These are phyloP conservation scores for Kryptopterus vitreolus DNA, from an alignment of 2,797 vertebrate genomes.

Conservation along the genomic window DNA sequence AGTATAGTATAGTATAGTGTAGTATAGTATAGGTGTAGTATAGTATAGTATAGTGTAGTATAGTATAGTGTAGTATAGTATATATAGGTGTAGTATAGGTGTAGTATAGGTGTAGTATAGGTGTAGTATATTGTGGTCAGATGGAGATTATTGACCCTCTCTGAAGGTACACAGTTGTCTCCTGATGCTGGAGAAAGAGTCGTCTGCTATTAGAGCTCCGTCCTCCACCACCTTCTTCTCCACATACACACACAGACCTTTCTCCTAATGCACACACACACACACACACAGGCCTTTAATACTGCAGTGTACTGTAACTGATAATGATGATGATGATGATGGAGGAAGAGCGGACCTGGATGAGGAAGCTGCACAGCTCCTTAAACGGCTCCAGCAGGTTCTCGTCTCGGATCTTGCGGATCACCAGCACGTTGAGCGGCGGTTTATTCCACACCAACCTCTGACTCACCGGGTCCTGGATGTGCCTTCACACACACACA, in stretches of 20 bases:
- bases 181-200: conserved; percentile 72
- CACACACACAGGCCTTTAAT: not conserved
- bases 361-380: conserved; percentile 79
- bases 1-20: too few species aligned
- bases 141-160: conserved; percentile 67
- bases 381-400: conserved; percentile 79
- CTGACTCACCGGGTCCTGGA: conserved; percentile 82
- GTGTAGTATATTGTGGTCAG: not conserved
- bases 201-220: conserved; percentile 70
- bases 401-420: conserved; percentile 79
- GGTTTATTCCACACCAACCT: conserved; percentile 81
- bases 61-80: not conserved
- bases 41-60: not conserved
- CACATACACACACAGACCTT: conserved; percentile 30
- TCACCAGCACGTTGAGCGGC: conserved; percentile 77
- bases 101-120: not conserved
- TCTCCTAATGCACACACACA: not conserved
- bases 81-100: not conserved
- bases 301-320: not conserved
- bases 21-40: not conserved
- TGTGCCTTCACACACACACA: conserved; percentile 75
- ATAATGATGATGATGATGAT: not conserved
- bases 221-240: conserved; percentile 79
- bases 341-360: conserved; percentile 65
- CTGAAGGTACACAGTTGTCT: conserved; percentile 81